Evolutionary conservation across 2,113 vertebrate genomes (phyloP).

Genomic region (Cynoglossus semilaevis): DNA sequence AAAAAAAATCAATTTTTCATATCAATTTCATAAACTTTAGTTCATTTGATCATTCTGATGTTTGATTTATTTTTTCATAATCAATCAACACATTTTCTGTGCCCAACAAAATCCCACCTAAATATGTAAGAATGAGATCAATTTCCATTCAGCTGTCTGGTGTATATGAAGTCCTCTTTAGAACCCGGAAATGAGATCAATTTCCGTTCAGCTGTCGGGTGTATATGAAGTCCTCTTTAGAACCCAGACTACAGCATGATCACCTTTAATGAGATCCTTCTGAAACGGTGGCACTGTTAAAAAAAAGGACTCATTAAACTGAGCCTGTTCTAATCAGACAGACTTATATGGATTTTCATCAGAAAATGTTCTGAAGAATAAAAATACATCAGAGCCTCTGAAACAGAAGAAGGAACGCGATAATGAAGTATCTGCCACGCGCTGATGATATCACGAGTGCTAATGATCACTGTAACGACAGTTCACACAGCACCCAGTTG

Average conservation of each 20-base stretch:
- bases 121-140: conserved; percentile 72
- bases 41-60: conserved; percentile 52
- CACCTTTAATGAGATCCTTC: conserved; percentile 75
- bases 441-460: conserved; percentile 76
- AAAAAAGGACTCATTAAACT: conserved; percentile 68
- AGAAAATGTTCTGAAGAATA: conserved; percentile 71
- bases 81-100: conserved; percentile 55
- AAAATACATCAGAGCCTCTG: conserved; percentile 69
- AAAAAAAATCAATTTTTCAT: too few species aligned
- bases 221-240: conserved; percentile 65
- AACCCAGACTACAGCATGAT: conserved; percentile 74
- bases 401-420: conserved; percentile 65
- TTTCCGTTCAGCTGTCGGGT: conserved; percentile 62
- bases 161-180: conserved; percentile 65
- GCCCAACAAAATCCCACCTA: conserved; percentile 66
- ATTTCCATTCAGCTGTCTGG: conserved; percentile 64
- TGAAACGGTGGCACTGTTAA: conserved; percentile 68
- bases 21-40: too few species aligned
- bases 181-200: conserved; percentile 74
- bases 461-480: conserved; percentile 79
- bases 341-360: conserved; percentile 74
- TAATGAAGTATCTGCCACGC: conserved; percentile 76
- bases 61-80: conserved; percentile 55
- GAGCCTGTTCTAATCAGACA: conserved; percentile 74
- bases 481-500: conserved; percentile 71